Percentiles rank a stretch among this genome's conserved stretches.
phyloP scores from a whole-genome alignment of 2,888 invertebrate genomes.

The Hypselothyrea guttata region DNA sequence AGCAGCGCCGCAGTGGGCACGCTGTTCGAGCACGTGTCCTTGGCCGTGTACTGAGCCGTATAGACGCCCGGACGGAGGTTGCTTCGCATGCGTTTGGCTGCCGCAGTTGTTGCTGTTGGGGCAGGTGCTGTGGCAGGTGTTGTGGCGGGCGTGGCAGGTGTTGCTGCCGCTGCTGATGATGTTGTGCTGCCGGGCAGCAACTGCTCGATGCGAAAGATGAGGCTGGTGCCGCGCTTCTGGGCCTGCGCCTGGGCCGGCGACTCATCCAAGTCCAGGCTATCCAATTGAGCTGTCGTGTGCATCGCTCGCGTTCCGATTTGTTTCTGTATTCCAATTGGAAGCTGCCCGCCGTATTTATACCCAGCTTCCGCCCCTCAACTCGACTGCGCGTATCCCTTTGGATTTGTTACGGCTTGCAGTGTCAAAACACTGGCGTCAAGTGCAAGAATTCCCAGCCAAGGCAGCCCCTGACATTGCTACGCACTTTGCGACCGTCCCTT shows the following conservation, averaged over 20 bases:
- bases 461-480: conserved; percentile 61
- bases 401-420: conserved; percentile 80
- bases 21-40: conserved; percentile 70
- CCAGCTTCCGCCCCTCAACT: conserved; percentile 46
- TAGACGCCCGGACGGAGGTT: conserved; percentile 69
- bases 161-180: conserved; percentile 20
- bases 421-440: conserved; percentile 81
- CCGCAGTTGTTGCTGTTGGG: conserved; percentile 6
- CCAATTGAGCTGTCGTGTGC: conserved; percentile 72
- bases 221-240: conserved; percentile 70
- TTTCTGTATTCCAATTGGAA: conserved; percentile 80
- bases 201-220: conserved; percentile 69
- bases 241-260: conserved; percentile 22
- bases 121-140: conserved; percentile 13
- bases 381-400: conserved; percentile 37
- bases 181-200: conserved; percentile 27
- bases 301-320: conserved; percentile 72
- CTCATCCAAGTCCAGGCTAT: conserved; percentile 50
- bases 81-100: conserved; percentile 35
- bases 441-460: conserved; percentile 82
- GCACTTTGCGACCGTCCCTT: conserved; percentile 57
- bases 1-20: conserved; percentile 72
- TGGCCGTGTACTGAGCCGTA: conserved; percentile 72
- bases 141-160: conserved; percentile 16
- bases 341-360: conserved; percentile 76